Conservation (phyloP, 2,888 invertebrate species). For the Drosophila tanythrix region DNA sequence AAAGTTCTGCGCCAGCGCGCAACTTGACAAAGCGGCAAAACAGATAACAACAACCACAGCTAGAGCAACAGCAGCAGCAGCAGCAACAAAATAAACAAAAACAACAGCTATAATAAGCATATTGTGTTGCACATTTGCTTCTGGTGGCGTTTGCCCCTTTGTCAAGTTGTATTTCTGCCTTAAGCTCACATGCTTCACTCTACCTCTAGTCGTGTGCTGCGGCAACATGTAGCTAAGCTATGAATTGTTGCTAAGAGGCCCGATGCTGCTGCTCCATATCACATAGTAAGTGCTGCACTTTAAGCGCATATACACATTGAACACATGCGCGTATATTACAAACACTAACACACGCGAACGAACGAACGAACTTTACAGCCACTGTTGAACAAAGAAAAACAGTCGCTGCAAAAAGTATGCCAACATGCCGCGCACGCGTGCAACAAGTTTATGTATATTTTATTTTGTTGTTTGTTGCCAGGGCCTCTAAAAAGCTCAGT, state of each 20-base stretch:
- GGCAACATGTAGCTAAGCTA: conserved; percentile 55
- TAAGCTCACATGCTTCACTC: conserved; percentile 22
- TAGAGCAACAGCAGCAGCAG: conserved; percentile 11
- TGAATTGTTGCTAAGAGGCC: conserved; percentile 36
- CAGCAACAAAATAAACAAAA: conserved; percentile 11
- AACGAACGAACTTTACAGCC: conserved; percentile 33
- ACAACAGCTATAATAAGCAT: conserved; percentile 20
- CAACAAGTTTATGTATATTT: conserved; percentile 54
- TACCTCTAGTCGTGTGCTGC: conserved; percentile 46
- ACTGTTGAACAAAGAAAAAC: conserved; percentile 72
- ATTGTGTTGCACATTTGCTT: conserved; percentile 32
- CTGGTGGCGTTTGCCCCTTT: conserved; percentile 19
- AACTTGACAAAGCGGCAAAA: conserved; percentile 37
- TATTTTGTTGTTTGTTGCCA: conserved; percentile 15
- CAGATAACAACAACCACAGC: conserved; percentile 27
- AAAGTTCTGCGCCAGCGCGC: conserved; percentile 76
- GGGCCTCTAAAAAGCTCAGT: conserved; percentile 12
- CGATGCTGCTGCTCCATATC: conserved; percentile 55
- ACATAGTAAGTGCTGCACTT: conserved; percentile 58
- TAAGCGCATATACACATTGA: conserved; percentile 28
- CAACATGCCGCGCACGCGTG: conserved; percentile 66
- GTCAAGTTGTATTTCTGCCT: conserved; percentile 16
- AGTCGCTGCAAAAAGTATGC: conserved; percentile 70
- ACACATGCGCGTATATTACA: conserved; percentile 11
- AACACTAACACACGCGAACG: conserved; percentile 10